A percentile compares a stretch with the other conserved stretches of the same genome.
Conservation (phyloP, 2,797 vertebrate species). For the Momotus momota region DNA sequence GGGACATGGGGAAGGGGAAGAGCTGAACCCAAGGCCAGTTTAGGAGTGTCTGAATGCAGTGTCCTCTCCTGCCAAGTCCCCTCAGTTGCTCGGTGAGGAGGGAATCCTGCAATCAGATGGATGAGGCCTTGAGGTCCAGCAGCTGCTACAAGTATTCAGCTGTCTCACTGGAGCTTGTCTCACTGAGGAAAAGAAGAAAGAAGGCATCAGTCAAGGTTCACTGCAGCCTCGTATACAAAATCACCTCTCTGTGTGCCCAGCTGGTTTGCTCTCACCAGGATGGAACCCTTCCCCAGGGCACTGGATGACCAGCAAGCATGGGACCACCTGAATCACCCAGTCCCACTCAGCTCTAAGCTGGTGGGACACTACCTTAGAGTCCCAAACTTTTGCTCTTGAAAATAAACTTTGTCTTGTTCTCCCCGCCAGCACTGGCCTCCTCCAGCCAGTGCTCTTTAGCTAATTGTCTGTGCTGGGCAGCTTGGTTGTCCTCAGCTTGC, state of each 20-base stretch:
- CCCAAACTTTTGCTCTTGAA: neutral
- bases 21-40: conserved; percentile 64
- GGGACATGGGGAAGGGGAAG: neutral
- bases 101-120: conserved; percentile 64
- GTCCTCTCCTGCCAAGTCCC: conserved; percentile 51
- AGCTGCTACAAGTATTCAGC: conserved; percentile 80
- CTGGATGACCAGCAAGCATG: neutral
- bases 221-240: neutral
- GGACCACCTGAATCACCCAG: neutral
- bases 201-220: conserved; percentile 20
- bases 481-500: neutral
- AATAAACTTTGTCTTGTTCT: neutral
- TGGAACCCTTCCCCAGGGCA: neutral
- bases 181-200: conserved; percentile 67
- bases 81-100: conserved; percentile 51
- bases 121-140: conserved; percentile 72
- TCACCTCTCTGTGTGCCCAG: neutral
- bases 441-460: neutral
- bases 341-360: neutral
- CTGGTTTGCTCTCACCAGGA: neutral
- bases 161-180: conserved; percentile 78
- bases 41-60: conserved; percentile 46
- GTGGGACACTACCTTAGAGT: neutral
- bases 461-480: fast-evolving
- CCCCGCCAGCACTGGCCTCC: neutral